Percentiles rank a stretch among this genome's conserved stretches.
These are phyloP conservation scores for Drosophila phalerata DNA, from an alignment of 2,888 invertebrate species.

Conservation along the genomic window DNA sequence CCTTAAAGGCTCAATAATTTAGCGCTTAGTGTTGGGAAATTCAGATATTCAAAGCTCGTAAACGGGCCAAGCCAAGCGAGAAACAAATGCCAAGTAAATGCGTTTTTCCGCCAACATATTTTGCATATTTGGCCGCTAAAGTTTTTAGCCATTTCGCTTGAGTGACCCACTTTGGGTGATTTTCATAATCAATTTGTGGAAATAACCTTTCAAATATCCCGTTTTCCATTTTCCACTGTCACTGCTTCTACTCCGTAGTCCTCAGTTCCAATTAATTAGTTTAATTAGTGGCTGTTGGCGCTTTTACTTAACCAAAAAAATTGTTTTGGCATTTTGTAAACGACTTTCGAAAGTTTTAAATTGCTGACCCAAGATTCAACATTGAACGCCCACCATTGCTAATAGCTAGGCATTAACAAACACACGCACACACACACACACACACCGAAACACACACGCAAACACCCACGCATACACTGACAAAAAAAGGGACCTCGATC, in stretches of 20 bases:
- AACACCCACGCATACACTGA: constrained; percentile 3
- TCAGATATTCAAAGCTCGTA: constrained; percentile 37
- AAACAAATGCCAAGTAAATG: constrained; percentile 20
- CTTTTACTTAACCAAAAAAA: constrained; percentile 50
- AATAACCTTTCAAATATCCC: constrained; percentile 15
- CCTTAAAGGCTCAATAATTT: constrained; percentile 56
- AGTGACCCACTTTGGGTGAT: constrained; percentile 53
- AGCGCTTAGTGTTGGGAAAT: constrained; percentile 42
- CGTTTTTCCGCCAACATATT: constrained; percentile 40
- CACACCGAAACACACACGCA: constrained; percentile 6
- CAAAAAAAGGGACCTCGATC: constrained; percentile 65
- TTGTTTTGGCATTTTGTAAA: constrained; percentile 61
- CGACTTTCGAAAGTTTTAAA: constrained; percentile 61
- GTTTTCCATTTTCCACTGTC: background rate
- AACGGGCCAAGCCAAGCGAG: constrained; percentile 2
- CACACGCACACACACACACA: constrained; percentile 15
- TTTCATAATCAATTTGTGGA: constrained; percentile 31
- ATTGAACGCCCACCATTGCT: constrained; percentile 46
- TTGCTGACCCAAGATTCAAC: constrained; percentile 49
- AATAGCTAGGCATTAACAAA: constrained; percentile 64
- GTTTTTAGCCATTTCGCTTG: constrained; percentile 24
- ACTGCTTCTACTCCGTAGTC: background rate
- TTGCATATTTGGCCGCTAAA: constrained; percentile 45
- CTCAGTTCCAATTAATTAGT: constrained; percentile 58
- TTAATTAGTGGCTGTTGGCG: constrained; percentile 67